These are phyloP conservation scores for Trididemnum miniatum DNA, from an alignment of 23 tunicate genomes.

Conservation along the genomic window DNA sequence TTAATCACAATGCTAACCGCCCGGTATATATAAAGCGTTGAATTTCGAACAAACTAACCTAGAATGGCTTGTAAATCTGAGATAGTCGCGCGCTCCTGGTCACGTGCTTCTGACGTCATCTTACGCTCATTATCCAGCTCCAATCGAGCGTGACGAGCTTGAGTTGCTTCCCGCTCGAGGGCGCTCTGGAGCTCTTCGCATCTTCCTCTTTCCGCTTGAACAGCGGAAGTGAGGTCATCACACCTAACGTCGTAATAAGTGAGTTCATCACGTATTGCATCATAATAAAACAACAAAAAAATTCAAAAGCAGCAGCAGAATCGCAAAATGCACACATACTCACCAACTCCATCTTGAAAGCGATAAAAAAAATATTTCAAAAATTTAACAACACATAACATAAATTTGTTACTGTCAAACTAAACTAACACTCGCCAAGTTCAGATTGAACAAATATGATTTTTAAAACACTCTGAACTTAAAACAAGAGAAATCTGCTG, in stretches of 20 bases:
- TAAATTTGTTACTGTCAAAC: no score
- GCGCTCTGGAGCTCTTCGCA: constrained; percentile 52
- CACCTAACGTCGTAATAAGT: constrained; percentile 33
- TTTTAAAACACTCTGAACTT: no score
- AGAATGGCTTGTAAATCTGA: constrained; percentile 66
- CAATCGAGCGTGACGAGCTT: constrained; percentile 38
- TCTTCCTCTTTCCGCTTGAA: constrained; percentile 47
- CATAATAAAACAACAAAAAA: not conserved
- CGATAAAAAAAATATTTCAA: not conserved
- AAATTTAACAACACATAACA: no score
- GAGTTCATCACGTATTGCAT: not conserved
- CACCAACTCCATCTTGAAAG: not conserved
- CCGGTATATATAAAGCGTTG: no score
- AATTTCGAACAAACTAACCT: no score
- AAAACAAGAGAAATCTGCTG: no score
- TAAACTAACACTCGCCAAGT: no score
- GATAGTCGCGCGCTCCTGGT: constrained; percentile 75
- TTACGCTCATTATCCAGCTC: constrained; percentile 68
- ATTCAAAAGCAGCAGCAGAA: not conserved
- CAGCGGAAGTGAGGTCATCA: constrained; percentile 59
- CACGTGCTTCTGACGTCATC: constrained; percentile 65
- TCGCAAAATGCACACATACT: not conserved
- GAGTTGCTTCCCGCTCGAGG: constrained; percentile 58
- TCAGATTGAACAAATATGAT: no score
- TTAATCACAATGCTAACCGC: no score